Evolutionary conservation across 2,113 vertebrate species (phyloP), one percentile per base, ranked within the genome.

Genomic region (Syrrhaptes paradoxus): DNA sequence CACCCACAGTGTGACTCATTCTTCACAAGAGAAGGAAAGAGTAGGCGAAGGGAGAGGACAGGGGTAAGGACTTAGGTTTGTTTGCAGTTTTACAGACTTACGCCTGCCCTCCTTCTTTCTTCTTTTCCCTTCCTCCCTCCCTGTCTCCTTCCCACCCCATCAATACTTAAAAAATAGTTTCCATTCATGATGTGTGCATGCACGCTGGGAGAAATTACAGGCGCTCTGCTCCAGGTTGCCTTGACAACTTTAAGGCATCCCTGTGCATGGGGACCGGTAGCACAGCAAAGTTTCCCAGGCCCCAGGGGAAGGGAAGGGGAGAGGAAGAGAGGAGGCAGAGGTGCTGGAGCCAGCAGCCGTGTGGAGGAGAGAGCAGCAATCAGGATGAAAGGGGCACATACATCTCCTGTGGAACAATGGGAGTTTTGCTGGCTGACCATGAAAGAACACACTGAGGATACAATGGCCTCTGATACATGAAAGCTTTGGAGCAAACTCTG

Each of bases 211-310:
- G 52, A 78, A 86, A 98, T 97, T 96, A 91, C 87, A 84, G 73
- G 81, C 87, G 49, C 96, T 87, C 80, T 49, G 87, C 95, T 97
- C 75, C 71, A 73, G 77, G 97, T 98, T 98, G 93, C 97, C 97
- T 17, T 96, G 97, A 97, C 95, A 76, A 89, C 87, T 36, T 80
- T 61, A 77, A 93, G 93, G 96, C 97, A 96, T 97, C 98, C 97
- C 97, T 96, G 92, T 95, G 82, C 52, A 46, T 85, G 73, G 48
- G 87, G 78, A 65, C 83, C 63, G 75, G 94, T 95, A 94, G 96
- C 95, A 96, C 97, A 92, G 98, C 91, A 89, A 29, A 94, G 96
- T 97, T 98, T 98, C 97, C 97, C 97, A 98, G 97, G 97, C 92
- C 92, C 90, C 90, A 92, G 96, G 88, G 96, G 95, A 95, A 86